Evolutionary conservation across 2,888 invertebrate genomes (phyloP).

Genomic region (Melanchra persicariae): DNA sequence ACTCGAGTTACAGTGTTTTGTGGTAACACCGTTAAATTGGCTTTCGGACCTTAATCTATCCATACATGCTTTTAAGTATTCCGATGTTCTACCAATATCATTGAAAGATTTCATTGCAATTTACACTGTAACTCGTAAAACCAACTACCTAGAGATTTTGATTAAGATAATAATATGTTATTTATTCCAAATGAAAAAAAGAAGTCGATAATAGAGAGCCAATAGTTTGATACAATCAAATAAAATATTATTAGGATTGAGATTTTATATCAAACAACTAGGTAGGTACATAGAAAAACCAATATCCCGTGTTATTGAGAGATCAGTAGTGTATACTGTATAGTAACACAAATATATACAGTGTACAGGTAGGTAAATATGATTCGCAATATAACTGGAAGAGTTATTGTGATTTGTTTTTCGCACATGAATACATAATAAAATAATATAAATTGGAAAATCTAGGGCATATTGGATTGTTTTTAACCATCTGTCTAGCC

Average conservation of each 20-base stretch:
- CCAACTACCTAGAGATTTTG: no score
- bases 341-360: constrained; percentile 4
- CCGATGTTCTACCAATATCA: no score
- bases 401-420: constrained; percentile 15
- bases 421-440: not conserved
- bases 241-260: constrained; percentile 1
- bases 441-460: not conserved
- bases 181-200: not conserved
- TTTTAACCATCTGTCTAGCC: no score
- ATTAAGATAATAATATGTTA: not conserved
- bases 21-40: no score
- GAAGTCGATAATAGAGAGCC: not conserved
- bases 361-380: constrained; percentile 6
- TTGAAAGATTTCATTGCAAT: no score
- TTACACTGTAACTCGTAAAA: no score
- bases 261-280: constrained; percentile 8
- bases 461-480: not conserved
- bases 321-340: constrained; percentile 6
- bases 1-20: no score
- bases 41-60: no score
- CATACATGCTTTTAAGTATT: no score
- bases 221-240: constrained; percentile 19
- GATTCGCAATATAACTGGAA: not conserved
- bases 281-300: constrained; percentile 17
- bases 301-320: constrained; percentile 14